Evolutionary conservation across 2,888 invertebrate genomes (phyloP), one percentile per base, ranked within the genome.

Genomic region (Agrenia bidenticulata): DNA sequence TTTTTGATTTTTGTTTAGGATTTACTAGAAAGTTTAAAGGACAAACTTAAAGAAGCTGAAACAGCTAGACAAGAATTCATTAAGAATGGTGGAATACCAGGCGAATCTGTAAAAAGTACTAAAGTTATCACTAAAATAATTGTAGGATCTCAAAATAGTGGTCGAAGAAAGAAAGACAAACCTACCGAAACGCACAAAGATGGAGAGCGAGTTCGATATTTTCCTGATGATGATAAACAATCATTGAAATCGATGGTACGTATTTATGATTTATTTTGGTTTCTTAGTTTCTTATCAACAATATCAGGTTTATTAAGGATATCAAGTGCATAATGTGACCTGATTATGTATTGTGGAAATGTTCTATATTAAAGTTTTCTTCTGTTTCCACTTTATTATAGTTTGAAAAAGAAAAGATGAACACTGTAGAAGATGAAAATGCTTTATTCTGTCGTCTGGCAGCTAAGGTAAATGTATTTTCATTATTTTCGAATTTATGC

Each of bases 181-280:
- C 73, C 75, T 56, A 77, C 79, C 37, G 87, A 88, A 74, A 94
- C 92, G 2, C 90, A 94, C 77, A 79, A 81, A 60, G 85, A 85
- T 68, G 88, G 88, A 9, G 85, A 92, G 78, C 84, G 94, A 72
- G 84, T 87, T 2, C 86, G 89, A 64, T 94, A 93, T 81, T 94
- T 92, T 82, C 87, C 89, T 2, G 92, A 94, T 82, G 94, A 95
- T 82, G 93, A 94, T 79, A 89, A 89, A 78, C 89, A 89, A 80
- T 87, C 89, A 61, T 85, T 96, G 41, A 86, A 90, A 78, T 86
- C 91, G 80, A 89, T 96, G 89, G 82, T 82, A 75, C 73, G n/a
- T n/a, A n/a, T n/a, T n/a, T n/a, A n/a, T 5, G 26, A 42, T 53
- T 65, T 45, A 32, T 58, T 27, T 49, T 11, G 17, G 17, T 75